Percentiles rank a stretch among this genome's conserved stretches.
Conservation (phyloP, 2,888 invertebrate species). For the Dione vanillae region DNA sequence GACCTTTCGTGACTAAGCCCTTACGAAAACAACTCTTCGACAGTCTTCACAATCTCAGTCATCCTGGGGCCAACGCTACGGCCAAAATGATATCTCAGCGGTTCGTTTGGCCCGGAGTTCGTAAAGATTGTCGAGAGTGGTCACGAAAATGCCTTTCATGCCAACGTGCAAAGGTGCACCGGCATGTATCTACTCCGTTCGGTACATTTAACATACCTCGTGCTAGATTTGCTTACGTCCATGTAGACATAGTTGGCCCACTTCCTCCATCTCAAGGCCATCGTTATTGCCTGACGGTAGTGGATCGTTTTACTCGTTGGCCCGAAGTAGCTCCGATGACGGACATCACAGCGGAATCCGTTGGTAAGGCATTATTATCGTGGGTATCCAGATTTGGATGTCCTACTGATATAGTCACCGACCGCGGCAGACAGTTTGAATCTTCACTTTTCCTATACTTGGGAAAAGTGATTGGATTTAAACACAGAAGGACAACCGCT, state of each 20-base stretch:
- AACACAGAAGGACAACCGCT: background rate
- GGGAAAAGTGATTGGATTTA: background rate
- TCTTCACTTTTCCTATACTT: background rate
- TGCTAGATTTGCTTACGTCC: background rate
- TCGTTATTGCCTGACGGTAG: background rate
- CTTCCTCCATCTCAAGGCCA: background rate
- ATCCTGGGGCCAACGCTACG: slow-evolving; percentile 40
- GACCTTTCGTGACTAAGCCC: slow-evolving; percentile 7
- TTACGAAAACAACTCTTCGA: slow-evolving; percentile 30
- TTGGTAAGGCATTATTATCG: background rate
- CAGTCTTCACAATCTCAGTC: slow-evolving; percentile 35
- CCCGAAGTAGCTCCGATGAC: background rate
- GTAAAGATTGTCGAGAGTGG: background rate
- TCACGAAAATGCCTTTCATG: background rate
- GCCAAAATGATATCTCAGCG: slow-evolving; percentile 38
- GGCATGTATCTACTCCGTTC: background rate
- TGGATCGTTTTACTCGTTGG: slow-evolving; percentile 2
- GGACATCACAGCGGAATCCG: background rate
- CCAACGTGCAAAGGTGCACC: background rate
- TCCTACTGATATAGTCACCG: background rate
- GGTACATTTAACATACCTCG: background rate
- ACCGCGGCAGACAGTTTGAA: background rate
- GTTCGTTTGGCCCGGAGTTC: slow-evolving; percentile 27
- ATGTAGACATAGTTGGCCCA: background rate
- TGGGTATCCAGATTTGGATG: background rate